A percentile compares a stretch with the other conserved stretches of the same genome.
Conservation (phyloP, 2,113 vertebrate species). For the Bujurquina vittata region DNA sequence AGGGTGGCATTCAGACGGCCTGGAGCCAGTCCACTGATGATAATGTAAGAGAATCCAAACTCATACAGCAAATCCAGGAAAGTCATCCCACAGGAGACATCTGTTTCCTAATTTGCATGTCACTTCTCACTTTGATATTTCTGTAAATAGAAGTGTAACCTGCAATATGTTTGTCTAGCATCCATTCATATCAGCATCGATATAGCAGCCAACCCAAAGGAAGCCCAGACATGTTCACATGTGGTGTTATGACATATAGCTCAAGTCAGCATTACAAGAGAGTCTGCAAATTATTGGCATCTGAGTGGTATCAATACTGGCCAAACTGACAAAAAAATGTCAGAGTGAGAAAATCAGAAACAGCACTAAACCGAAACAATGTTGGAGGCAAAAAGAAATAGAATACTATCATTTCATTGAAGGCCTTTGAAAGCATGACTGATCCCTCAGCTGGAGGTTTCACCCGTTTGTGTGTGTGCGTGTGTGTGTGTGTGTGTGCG, state of each 20-base stretch:
- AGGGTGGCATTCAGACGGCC: neutral
- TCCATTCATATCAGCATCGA: neutral
- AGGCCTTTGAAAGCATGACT: neutral
- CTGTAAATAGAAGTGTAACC: neutral
- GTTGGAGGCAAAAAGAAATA: neutral
- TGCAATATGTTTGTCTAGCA: neutral
- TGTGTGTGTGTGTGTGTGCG: neutral
- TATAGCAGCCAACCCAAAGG: neutral
- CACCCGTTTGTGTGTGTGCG: neutral
- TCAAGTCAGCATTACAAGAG: neutral
- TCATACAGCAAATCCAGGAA: no score
- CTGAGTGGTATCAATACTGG: fast-evolving
- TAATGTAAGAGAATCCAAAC: neutral
- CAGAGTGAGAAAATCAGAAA: no score
- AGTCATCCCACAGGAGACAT: neutral
- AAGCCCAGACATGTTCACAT: neutral
- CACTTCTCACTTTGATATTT: neutral
- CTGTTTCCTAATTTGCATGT: neutral
- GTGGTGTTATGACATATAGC: neutral
- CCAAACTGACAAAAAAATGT: neutral
- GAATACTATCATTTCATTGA: neutral
- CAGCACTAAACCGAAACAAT: neutral
- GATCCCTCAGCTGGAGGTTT: neutral
- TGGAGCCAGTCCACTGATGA: neutral
- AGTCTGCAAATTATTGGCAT: neutral